Evolutionary conservation across 2,113 vertebrate genomes (phyloP).

Genomic region (Pitta sordida): DNA sequence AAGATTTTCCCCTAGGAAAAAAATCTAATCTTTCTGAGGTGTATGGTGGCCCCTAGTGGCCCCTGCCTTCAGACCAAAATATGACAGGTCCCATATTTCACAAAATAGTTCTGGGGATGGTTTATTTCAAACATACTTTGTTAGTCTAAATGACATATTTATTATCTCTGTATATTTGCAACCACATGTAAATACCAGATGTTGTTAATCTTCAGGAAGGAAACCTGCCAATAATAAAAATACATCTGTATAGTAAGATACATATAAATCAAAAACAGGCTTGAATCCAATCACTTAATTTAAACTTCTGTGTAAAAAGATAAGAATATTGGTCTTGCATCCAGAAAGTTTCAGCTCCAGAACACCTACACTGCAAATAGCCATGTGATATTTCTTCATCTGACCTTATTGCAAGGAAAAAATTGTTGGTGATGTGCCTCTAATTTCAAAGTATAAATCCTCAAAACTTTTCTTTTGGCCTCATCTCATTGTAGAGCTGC

Average conservation of each 20-base stretch:
- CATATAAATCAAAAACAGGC: not conserved
- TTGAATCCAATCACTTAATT: not conserved
- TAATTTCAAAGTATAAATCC: not conserved
- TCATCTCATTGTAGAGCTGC: not conserved
- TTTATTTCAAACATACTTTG: not conserved
- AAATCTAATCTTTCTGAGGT: not conserved
- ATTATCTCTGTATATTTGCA: not conserved
- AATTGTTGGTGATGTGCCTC: not conserved
- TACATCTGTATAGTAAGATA: not conserved
- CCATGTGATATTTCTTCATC: not conserved
- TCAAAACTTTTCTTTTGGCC: not conserved
- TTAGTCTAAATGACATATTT: not conserved
- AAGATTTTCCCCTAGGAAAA: not conserved
- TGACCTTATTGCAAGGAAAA: not conserved
- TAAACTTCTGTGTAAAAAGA: not conserved
- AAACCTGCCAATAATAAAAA: not conserved
- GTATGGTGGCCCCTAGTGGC: constrained; percentile 52
- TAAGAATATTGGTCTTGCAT: not conserved
- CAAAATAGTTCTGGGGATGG: not conserved
- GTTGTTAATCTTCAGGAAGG: not conserved
- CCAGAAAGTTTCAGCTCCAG: not conserved
- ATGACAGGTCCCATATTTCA: not conserved
- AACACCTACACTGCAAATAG: not conserved
- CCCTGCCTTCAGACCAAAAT: not conserved
- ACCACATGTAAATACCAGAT: not conserved